Evolutionary conservation across 2,113 vertebrate genomes (phyloP).

Genomic region (Sorex araneus): DNA sequence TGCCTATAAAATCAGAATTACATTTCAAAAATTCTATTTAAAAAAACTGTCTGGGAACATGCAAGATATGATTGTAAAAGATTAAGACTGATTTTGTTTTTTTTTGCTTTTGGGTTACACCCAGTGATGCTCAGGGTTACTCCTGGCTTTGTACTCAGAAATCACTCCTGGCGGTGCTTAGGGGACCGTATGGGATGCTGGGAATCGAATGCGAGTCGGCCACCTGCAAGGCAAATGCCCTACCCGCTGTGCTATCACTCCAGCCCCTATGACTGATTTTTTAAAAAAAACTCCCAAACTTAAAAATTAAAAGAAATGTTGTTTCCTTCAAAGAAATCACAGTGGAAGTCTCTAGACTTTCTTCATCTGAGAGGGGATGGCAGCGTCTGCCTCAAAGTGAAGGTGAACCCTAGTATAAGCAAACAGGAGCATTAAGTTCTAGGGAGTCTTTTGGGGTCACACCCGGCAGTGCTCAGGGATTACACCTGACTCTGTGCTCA

Average conservation of each 20-base stretch:
- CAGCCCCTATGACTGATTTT: no score
- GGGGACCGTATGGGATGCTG: no score
- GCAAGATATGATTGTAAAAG: constrained; percentile 73
- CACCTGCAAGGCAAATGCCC: no score
- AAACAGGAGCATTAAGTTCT: not conserved
- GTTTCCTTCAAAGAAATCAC: constrained; percentile 49
- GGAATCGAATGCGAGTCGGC: no score
- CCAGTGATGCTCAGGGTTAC: no score
- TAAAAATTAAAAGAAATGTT: constrained; percentile 56
- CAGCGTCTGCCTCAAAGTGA: not conserved
- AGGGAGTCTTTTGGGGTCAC: no score
- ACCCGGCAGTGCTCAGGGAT: no score
- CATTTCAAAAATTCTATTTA: constrained; percentile 76
- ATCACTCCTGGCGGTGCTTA: no score
- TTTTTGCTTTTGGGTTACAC: no score
- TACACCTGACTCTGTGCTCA: no score
- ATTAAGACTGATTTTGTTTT: constrained; percentile 70
- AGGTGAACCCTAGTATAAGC: not conserved
- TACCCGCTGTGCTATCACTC: no score
- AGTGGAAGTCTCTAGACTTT: constrained; percentile 15
- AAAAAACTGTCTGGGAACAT: constrained; percentile 63
- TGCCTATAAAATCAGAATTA: constrained; percentile 71
- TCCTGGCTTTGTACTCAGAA: no score
- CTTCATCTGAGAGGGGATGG: constrained; percentile 18
- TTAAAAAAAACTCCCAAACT: constrained; percentile 61